Evolutionary conservation across 2,797 vertebrate genomes (phyloP), one percentile per base, ranked within the genome.

Genomic region (Alfaro cultratus): DNA sequence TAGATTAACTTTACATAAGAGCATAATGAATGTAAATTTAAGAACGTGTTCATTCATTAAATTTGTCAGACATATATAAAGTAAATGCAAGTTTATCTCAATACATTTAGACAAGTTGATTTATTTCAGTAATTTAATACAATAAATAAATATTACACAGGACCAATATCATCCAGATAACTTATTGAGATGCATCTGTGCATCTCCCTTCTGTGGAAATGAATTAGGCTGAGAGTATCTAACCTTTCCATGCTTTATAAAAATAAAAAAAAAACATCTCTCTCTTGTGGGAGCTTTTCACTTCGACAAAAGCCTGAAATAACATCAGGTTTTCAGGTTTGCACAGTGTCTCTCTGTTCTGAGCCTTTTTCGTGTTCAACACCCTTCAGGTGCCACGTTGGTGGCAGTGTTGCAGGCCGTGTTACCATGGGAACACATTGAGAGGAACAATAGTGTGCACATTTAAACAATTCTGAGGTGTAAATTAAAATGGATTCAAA

Each of bases 381-480:
- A 80, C 86, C 81, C 76, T 78, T 82, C 86, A 85, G 82, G 83
- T 87, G 79, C 82, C 76, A 83, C 0, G 10, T 47, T 73, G 81
- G 75, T 74, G 84, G 77, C 82, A 78, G 74, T 47, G 1, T 73
- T 80, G 76, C 80, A 64, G 75, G 77, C 85, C 80, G 49, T 68
- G 92, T 95, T 92, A 77, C 92, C 91, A 94, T 91, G 90, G 91
- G 60, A 92, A 92, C 91, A 75, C 81, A 67, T 74, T 73, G 62
- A 78, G 79, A 88, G 74, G 79, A 87, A 84, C 82, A 82, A 67
- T 26, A 0, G 47, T 60, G 36, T 36, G 53, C 51, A 74, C 41
- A 53, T 81, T 71, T 53, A 77, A 83, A 57, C 68, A 84, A 80
- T 85, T 67, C 45, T 41, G 62, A 49, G 31, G 36, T 60, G 75